Percentiles rank a stretch among this genome's conserved stretches.
Evolutionary conservation across 2,113 vertebrate species (phyloP).

Genomic region (Oreotrochilus melanogaster): DNA sequence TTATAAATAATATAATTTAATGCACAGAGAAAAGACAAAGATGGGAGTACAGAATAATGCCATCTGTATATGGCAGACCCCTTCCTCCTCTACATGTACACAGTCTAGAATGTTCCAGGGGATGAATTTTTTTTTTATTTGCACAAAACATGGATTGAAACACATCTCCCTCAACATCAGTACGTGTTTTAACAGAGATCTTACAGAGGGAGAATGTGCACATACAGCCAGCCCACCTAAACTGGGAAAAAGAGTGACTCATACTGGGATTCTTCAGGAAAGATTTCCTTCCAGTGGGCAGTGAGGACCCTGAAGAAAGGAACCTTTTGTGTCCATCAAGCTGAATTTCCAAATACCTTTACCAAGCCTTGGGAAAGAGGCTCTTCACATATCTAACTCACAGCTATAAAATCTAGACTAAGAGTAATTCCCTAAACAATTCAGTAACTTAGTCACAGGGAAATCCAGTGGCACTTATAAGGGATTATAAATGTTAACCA

Average conservation of each 20-base stretch:
- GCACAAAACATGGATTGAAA: neutral
- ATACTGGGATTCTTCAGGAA: neutral
- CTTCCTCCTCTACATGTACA: neutral
- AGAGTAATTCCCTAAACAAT: neutral
- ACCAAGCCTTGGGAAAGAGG: neutral
- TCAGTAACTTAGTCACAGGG: rapidly evolving
- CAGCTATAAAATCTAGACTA: neutral
- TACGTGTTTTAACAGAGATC: neutral
- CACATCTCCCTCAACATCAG: neutral
- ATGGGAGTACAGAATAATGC: neutral
- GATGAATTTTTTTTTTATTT: too few species aligned
- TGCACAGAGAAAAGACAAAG: neutral
- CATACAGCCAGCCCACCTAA: rapidly evolving
- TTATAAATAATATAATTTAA: neutral
- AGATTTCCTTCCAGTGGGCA: neutral
- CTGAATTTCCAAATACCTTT: neutral
- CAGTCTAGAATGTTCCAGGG: rapidly evolving
- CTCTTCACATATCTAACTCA: neutral
- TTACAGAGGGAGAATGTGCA: neutral
- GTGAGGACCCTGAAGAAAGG: rapidly evolving
- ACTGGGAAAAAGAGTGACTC: neutral
- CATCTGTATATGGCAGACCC: neutral
- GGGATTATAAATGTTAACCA: rapidly evolving
- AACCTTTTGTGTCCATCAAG: neutral
- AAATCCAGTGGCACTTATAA: neutral